Percentiles rank a stretch among this genome's conserved stretches.
phyloP scores from a whole-genome alignment of 2,888 invertebrate species.

The Agrochola macilenta region DNA sequence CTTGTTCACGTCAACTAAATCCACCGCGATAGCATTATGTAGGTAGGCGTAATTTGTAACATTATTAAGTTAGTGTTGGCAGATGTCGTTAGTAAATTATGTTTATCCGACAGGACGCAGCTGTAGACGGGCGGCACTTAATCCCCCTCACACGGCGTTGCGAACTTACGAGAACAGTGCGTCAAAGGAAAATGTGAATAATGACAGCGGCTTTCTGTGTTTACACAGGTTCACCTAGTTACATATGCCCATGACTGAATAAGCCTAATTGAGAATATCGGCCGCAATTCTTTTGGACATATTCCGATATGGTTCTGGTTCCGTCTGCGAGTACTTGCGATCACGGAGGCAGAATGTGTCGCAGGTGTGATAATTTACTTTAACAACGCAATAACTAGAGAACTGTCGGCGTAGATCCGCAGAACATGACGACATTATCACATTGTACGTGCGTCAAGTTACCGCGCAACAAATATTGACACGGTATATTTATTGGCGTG shows the following conservation, averaged over 20 bases:
- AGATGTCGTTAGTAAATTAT: constrained; percentile 86
- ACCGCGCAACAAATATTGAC: constrained; percentile 64
- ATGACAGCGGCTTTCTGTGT: constrained; percentile 75
- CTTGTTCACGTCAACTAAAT: constrained; percentile 71
- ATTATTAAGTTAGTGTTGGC: constrained; percentile 83
- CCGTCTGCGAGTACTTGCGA: constrained; percentile 37
- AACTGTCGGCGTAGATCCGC: constrained; percentile 57
- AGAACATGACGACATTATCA: constrained; percentile 63
- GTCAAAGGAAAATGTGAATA: constrained; percentile 83
- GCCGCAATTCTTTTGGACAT: constrained; percentile 36
- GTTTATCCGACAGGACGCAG: constrained; percentile 86
- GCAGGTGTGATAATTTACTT: constrained; percentile 67
- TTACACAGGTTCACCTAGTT: constrained; percentile 69
- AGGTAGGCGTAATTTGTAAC: constrained; percentile 75
- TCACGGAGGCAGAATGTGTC: constrained; percentile 48
- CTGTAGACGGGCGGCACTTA: constrained; percentile 81
- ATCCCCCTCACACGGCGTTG: constrained; percentile 78
- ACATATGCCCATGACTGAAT: constrained; percentile 55
- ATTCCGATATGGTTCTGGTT: constrained; percentile 21
- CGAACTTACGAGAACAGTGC: constrained; percentile 76
- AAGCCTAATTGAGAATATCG: constrained; percentile 63
- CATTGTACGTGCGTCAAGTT: constrained; percentile 52
- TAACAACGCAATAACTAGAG: constrained; percentile 65
- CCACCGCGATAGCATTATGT: constrained; percentile 71
- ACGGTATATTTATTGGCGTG: constrained; percentile 61